Conservation (phyloP, 2,113 vertebrate species). For the Pandion haliaetus region DNA sequence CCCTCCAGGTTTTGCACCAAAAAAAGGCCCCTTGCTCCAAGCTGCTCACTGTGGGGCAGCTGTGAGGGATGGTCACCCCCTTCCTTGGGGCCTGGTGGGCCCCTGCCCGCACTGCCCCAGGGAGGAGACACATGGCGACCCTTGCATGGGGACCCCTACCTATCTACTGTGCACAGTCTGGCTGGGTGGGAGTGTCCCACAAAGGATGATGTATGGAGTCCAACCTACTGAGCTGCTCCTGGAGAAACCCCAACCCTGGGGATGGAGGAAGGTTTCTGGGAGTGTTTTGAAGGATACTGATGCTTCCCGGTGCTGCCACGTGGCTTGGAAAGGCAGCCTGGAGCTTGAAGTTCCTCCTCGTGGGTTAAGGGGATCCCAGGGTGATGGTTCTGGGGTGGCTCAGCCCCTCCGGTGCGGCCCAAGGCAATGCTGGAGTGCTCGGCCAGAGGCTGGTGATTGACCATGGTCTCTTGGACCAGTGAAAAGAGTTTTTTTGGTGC, state of each 20-base stretch:
- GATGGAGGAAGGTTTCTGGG: background rate
- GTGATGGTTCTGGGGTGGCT: background rate
- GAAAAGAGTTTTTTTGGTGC: background rate
- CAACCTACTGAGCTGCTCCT: background rate
- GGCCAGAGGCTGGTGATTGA: background rate
- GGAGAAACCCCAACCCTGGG: background rate
- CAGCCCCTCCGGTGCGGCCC: background rate
- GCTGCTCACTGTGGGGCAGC: background rate
- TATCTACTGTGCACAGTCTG: rapidly evolving
- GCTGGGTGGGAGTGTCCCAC: background rate
- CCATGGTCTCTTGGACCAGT: background rate
- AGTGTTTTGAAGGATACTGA: background rate
- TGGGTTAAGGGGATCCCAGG: background rate
- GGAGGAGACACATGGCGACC: background rate
- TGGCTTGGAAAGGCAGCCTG: background rate
- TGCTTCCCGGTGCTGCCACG: background rate
- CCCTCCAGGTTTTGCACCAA: background rate
- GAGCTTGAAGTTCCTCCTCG: background rate
- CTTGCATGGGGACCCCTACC: background rate
- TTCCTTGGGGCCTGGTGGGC: background rate
- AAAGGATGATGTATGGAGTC: no score
- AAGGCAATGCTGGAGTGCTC: rapidly evolving
- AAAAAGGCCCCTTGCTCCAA: background rate
- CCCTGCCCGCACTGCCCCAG: background rate
- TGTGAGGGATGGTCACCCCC: background rate